Evolutionary conservation across 23 tunicate genomes (phyloP).

Genomic region (Styela clava): DNA sequence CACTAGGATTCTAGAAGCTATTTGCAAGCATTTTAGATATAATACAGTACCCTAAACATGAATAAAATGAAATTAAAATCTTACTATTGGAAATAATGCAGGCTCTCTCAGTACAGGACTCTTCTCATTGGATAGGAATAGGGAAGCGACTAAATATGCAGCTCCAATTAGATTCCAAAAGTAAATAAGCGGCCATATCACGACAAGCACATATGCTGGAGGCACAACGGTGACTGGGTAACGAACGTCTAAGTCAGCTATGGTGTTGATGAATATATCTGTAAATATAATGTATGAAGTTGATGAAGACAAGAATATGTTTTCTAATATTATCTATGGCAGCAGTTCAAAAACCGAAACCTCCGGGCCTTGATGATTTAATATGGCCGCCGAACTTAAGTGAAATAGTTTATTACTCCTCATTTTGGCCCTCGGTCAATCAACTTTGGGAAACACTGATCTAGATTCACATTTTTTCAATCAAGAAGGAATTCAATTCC

Average conservation of each 20-base stretch:
- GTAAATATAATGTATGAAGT: neutral
- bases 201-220: slow-evolving; percentile 33
- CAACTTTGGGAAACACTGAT: too few relatives aligned
- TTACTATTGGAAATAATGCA: slow-evolving; percentile 40
- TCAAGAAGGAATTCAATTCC: too few relatives aligned
- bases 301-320: too few relatives aligned
- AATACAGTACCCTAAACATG: neutral
- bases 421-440: too few relatives aligned
- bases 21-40: neutral
- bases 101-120: slow-evolving; percentile 59
- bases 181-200: slow-evolving; percentile 69
- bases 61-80: neutral
- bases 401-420: too few relatives aligned
- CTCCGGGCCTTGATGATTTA: too few relatives aligned
- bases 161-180: slow-evolving; percentile 52
- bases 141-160: slow-evolving; percentile 38
- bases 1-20: neutral
- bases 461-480: too few relatives aligned
- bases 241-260: neutral
- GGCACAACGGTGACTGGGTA: slow-evolving; percentile 51
- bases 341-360: too few relatives aligned
- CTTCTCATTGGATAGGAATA: slow-evolving; percentile 37
- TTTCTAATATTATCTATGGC: too few relatives aligned
- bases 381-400: too few relatives aligned
- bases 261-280: slow-evolving; percentile 10